Conservation (phyloP, 2,888 invertebrate species). For the Hesperia comma region DNA sequence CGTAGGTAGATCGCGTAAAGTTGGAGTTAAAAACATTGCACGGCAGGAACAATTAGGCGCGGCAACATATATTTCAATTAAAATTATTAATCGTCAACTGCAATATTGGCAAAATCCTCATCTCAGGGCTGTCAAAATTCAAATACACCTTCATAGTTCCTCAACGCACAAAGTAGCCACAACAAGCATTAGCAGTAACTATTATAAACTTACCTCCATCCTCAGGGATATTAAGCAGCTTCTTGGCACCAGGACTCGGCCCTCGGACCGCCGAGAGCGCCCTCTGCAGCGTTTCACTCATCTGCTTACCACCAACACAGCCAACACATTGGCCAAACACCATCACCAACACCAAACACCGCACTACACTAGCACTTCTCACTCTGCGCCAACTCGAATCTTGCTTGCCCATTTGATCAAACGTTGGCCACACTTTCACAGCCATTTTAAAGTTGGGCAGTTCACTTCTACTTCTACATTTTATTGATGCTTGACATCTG, state of each 20-base stretch:
- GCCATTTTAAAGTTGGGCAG: conserved; percentile 40
- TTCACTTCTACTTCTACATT: conserved; percentile 51
- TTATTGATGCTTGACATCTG: conserved; percentile 55
- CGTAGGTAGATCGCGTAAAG: no score
- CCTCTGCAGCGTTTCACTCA: conserved; percentile 81
- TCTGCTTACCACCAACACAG: conserved; percentile 69
- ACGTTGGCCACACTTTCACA: conserved; percentile 47
- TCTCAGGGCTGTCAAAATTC: no score
- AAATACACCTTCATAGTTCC: no score
- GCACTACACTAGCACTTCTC: conserved; percentile 56
- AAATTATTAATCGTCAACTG: no score
- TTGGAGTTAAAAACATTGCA: no score
- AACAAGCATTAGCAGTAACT: background rate
- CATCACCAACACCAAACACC: conserved; percentile 61
- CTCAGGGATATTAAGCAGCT: conserved; percentile 80
- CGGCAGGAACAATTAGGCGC: no score
- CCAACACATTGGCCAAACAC: conserved; percentile 59
- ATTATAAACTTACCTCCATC: conserved; percentile 73
- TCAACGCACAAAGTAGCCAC: background rate
- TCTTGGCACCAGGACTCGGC: conserved; percentile 81
- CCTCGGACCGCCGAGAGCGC: conserved; percentile 80
- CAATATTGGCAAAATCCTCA: no score
- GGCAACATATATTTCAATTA: no score
- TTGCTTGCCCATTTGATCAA: conserved; percentile 59
- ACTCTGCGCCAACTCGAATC: conserved; percentile 66